Percentiles rank a stretch among this genome's conserved stretches.
These are phyloP conservation scores for Myrmecobius fasciatus DNA, from an alignment of 2,113 vertebrate species.

Conservation along the genomic window DNA sequence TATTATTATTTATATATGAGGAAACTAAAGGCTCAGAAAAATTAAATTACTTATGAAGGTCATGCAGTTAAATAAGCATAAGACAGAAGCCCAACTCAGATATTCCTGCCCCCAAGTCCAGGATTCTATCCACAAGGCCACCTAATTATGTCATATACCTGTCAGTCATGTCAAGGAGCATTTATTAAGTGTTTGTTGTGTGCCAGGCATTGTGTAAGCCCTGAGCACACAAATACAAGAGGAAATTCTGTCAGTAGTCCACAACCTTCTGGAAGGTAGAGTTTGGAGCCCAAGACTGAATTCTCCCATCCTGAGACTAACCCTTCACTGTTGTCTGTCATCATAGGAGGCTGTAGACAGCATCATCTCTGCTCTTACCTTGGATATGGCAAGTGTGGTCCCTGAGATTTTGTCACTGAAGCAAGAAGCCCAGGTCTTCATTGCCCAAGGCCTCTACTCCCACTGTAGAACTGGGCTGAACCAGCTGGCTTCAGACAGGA, in stretches of 20 bases:
- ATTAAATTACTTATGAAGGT: too few relatives aligned
- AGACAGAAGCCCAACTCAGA: too few relatives aligned
- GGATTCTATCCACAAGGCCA: background rate
- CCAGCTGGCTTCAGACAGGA: slow-evolving; percentile 67
- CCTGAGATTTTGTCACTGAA: slow-evolving; percentile 90
- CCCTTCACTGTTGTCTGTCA: slow-evolving; percentile 13
- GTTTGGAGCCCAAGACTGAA: background rate
- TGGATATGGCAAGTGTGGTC: slow-evolving; percentile 82
- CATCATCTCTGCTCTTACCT: slow-evolving; percentile 86
- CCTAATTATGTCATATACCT: background rate
- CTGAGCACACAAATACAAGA: background rate
- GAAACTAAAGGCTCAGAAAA: too few relatives aligned
- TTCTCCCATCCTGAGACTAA: background rate
- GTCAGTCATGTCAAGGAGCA: background rate
- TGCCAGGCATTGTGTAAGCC: background rate
- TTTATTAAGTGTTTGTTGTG: background rate
- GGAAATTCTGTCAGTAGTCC: background rate
- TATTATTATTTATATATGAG: too few relatives aligned
- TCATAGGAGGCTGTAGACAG: slow-evolving; percentile 91
- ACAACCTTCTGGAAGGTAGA: background rate
- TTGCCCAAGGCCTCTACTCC: slow-evolving; percentile 89
- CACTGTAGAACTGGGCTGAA: slow-evolving; percentile 83
- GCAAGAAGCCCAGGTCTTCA: slow-evolving; percentile 82
- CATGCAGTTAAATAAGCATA: too few relatives aligned
- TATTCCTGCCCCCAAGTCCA: too few relatives aligned